Base-by-base conservation (phyloP, 2,888 invertebrate species). In the Metalampra italica region DNA sequence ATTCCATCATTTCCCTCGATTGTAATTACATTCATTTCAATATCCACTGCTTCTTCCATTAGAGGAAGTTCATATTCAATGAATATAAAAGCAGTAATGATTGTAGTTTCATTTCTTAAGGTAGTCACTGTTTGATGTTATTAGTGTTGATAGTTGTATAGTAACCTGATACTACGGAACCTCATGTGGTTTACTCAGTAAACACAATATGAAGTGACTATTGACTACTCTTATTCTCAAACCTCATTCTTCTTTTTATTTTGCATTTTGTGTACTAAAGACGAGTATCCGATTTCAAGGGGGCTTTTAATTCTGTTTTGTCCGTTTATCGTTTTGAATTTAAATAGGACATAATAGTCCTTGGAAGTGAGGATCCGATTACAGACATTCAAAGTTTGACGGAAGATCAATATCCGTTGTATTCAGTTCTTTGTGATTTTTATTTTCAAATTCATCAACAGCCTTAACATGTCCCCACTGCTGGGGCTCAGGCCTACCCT, bases 121-220 rank as follows among this genome's bases (percentile, higher is more conserved):
- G 45, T 29, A 37, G 32, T 47, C 47, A 48, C 45, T 55, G 47
- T 53, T 56, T 52, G 43, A 45, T 48, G 54, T 48, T 50, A 60
- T 49, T 47, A 47, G 50, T 15, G 9, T 12, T n/a, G n/a, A n/a
- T 70, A 54, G 68, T 74, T 59, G 49, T 49, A 55, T 57, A 53
- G 88, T 77, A 84, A 86, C 76, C 54, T 60, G 80, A 87, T 81
- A 86, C 79, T 69, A 71, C 78, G 74, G 79, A 84, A 80, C 78
- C 78, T 79, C 78, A 71, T 78, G 78, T 73, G 83, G 85, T 83
- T 85, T 84, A 76, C 79, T 79, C 78, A 75, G 74, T 75, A 87
- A 86, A 87, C 83, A 86, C 81, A 85, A 84, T 82, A 83, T 83
- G 86, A 82, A 88, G 86, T 84, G 87, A 82, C 86, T 88, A 87